A percentile compares a stretch with the other conserved stretches of the same genome.
phyloP scores from a whole-genome alignment of 2,888 invertebrate genomes.

The Leucoma salicis region DNA sequence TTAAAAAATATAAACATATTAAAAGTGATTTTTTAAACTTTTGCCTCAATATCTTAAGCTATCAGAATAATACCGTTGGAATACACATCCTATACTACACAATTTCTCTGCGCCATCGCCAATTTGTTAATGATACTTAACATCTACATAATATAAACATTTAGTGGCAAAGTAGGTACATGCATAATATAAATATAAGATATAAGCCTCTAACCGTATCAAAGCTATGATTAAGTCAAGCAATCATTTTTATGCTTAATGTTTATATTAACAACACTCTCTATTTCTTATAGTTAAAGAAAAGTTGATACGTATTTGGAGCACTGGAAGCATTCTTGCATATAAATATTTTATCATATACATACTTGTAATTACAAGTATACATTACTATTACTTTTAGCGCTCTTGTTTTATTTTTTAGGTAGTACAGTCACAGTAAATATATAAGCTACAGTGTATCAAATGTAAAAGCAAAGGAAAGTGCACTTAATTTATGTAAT shows the following conservation, averaged over 20 bases:
- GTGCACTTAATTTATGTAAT: too few relatives aligned
- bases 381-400: too few relatives aligned
- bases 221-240: constrained; percentile 19
- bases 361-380: too few relatives aligned
- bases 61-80: constrained; percentile 31
- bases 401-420: too few relatives aligned
- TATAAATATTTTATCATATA: background rate
- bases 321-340: background rate
- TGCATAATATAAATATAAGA: constrained; percentile 30
- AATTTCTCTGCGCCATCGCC: constrained; percentile 49
- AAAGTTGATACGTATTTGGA: background rate
- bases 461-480: too few relatives aligned
- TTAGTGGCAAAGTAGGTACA: constrained; percentile 42
- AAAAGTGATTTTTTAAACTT: too few relatives aligned
- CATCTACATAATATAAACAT: constrained; percentile 58
- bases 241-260: constrained; percentile 12
- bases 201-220: constrained; percentile 15
- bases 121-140: constrained; percentile 71
- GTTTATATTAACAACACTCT: background rate
- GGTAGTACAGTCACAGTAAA: too few relatives aligned
- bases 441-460: too few relatives aligned
- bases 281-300: background rate
- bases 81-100: constrained; percentile 37
- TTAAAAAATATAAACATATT: too few relatives aligned
- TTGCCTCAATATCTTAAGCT: background rate